Base-by-base conservation (phyloP, 2,888 invertebrate species). In the Microctonus brassicae region DNA sequence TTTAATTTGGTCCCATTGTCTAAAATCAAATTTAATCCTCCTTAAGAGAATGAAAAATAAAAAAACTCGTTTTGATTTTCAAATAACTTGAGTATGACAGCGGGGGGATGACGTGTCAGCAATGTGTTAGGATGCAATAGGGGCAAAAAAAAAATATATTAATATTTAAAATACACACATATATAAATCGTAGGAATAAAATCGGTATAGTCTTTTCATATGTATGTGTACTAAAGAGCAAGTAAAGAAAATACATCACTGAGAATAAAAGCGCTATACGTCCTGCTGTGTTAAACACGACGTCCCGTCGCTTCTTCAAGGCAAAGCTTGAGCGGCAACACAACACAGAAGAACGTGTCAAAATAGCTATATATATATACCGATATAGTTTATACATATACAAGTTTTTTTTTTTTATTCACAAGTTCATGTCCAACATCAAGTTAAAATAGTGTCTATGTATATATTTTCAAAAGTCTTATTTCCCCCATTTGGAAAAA, bases 281-380 rank as follows among this genome's bases (percentile, higher is more conserved):
- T 26, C 80, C 80, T 76, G 81, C 84, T 82, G 83, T 69, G 79
- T 76, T 79, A 75, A 81, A 84, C 82, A 81, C 78, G 86, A 79
- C 81, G 76, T 82, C 86, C 86, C 82, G 86, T 81, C 79, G 87
- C 73, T 83, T 77, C 79, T 69, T 81, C 79, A 71, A 78, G 82
- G 77, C 80, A 81, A 82, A 82, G 83, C 81, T 82, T 73, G 78
- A 79, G 82, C 80, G 81, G 83, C 80, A 79, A 82, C 84, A 81
- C 81, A 82, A 79, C 82, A n/a, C n/a, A n/a, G n/a, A 78, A 55
- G 82, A 81, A 84, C 82, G 85, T 85, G 86, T 87, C 86, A 86
- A 87, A 87, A 85, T 86, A 85, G 82, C 80, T 73, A 74, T 72
- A 24, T 24, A 55, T n/a, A 10, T 24, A 20, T 24, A 53, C 17